Evolutionary conservation across 1,140 invertebrate species (phyloP).

Genomic region (Caenorhabditis inopinata): DNA sequence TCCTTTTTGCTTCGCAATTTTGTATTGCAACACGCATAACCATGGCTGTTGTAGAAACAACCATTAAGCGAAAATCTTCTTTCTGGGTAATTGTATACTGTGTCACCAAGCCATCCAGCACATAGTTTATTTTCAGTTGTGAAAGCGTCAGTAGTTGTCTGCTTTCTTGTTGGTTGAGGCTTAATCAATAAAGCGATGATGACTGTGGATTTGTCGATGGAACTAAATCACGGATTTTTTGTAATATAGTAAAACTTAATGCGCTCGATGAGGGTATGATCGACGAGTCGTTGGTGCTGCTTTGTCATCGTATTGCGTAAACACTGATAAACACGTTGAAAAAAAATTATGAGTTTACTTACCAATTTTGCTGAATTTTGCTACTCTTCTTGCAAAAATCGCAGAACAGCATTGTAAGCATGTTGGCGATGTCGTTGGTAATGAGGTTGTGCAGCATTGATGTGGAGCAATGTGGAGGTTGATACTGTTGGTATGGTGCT

Average conservation of each 20-base stretch:
- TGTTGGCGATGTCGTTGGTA: background rate
- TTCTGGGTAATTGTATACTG: background rate
- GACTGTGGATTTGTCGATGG: no score
- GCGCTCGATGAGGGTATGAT: background rate
- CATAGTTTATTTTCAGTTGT: background rate
- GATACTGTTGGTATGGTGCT: background rate
- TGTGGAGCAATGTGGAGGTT: background rate
- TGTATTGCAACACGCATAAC: background rate
- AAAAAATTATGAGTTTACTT: background rate
- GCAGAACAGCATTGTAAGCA: background rate
- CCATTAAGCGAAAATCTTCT: background rate
- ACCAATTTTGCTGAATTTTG: background rate
- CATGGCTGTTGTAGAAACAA: slow-evolving; percentile 8
- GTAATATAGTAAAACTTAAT: background rate
- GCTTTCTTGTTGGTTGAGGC: background rate
- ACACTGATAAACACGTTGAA: background rate
- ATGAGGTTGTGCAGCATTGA: background rate
- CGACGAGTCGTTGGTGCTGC: background rate
- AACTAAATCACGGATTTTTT: background rate
- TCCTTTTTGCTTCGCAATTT: background rate
- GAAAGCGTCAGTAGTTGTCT: background rate
- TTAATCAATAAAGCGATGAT: background rate
- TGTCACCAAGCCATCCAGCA: background rate
- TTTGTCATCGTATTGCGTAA: background rate
- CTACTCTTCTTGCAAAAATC: background rate